A percentile compares a stretch with the other conserved stretches of the same genome.
These are phyloP conservation scores for Uloborus plumipes DNA, from an alignment of 2,888 invertebrate genomes.

Conservation along the genomic window DNA sequence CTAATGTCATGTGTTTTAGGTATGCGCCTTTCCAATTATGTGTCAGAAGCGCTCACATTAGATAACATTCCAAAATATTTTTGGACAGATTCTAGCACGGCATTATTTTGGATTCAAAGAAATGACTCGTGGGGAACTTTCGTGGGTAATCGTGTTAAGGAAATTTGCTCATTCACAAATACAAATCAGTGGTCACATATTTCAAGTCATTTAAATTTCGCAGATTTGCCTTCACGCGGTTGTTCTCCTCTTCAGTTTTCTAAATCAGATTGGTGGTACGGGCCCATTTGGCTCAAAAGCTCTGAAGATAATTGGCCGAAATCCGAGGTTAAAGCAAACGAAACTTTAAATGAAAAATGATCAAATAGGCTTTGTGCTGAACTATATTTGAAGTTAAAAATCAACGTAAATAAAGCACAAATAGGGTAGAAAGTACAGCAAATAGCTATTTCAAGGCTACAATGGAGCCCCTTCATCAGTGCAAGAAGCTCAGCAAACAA, in stretches of 20 bases:
- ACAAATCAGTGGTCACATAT: slow-evolving; percentile 1
- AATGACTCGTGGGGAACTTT: slow-evolving; percentile 7
- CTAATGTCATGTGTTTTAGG: neutral
- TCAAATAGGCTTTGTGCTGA: too few relatives aligned
- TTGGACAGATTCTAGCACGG: neutral
- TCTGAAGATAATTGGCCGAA: slow-evolving; percentile 1
- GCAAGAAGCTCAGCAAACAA: too few relatives aligned
- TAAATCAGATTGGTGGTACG: neutral
- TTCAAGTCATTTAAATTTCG: neutral
- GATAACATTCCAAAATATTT: neutral
- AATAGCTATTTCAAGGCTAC: too few relatives aligned
- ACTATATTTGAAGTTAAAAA: too few relatives aligned
- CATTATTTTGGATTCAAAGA: neutral
- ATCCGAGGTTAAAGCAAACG: neutral
- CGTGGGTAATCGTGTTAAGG: neutral
- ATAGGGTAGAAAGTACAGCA: too few relatives aligned
- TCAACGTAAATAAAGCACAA: too few relatives aligned
- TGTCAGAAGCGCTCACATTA: slow-evolving; percentile 2
- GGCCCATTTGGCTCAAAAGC: slow-evolving; percentile 1
- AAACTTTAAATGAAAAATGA: too few relatives aligned
- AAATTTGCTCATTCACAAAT: neutral
- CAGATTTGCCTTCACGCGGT: slow-evolving; percentile 5
- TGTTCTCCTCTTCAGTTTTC: slow-evolving; percentile 11
- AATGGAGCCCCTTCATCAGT: too few relatives aligned
- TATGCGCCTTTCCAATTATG: neutral